phyloP scores from a whole-genome alignment of 2,888 invertebrate species.

The Sicus ferrugineus region DNA sequence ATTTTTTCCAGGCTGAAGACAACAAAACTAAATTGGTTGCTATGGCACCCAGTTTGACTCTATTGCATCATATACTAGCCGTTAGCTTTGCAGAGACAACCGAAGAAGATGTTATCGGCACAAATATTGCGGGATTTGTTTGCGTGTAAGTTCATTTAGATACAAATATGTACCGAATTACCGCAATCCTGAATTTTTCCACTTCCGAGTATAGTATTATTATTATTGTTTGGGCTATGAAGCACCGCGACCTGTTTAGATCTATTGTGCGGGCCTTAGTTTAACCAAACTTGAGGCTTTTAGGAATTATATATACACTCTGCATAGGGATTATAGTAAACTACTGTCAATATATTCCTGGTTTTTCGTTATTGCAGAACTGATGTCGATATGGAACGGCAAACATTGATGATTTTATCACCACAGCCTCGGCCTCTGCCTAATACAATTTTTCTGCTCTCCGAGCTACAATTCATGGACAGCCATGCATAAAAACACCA shows the following conservation, averaged over 20 bases:
- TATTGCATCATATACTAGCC: conserved; percentile 88
- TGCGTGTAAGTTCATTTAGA: conserved; percentile 79
- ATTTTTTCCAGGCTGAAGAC: conserved; percentile 70
- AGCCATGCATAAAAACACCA: conserved; percentile 67
- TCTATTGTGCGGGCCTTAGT: too few relatives aligned
- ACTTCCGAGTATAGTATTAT: too few relatives aligned
- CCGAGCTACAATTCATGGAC: conserved; percentile 96
- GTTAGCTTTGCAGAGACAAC: conserved; percentile 85
- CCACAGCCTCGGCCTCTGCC: conserved; percentile 95
- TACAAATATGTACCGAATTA: too few relatives aligned
- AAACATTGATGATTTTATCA: conserved; percentile 87
- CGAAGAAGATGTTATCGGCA: conserved; percentile 85
- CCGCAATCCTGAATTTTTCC: too few relatives aligned
- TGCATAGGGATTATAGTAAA: too few relatives aligned
- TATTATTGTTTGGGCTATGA: too few relatives aligned
- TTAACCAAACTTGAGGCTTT: too few relatives aligned
- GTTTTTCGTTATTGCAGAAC: conserved; percentile 71
- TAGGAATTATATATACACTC: too few relatives aligned
- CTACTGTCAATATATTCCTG: too few relatives aligned
- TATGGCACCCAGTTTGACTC: conserved; percentile 76
- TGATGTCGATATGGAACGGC: conserved; percentile 87
- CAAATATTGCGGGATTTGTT: conserved; percentile 89
- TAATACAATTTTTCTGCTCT: conserved; percentile 83
- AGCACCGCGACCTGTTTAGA: too few relatives aligned
- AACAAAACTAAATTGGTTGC: conserved; percentile 88